Percentiles rank a stretch among this genome's conserved stretches.
Conservation (phyloP, 2,888 invertebrate species). For the Alviniconcha strummeri region DNA sequence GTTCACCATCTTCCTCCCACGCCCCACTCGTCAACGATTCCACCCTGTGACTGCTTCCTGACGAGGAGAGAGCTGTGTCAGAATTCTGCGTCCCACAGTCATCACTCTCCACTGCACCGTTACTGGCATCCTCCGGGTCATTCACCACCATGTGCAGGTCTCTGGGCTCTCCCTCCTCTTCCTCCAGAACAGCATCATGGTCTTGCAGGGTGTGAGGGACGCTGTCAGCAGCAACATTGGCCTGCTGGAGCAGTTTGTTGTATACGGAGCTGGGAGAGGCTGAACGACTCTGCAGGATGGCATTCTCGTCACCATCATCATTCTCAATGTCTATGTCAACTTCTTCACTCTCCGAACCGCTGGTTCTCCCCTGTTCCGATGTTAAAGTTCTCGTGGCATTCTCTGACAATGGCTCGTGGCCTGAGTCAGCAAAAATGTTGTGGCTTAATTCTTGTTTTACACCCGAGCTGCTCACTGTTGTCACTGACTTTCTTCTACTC, state of each 20-base stretch:
- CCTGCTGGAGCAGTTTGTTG: conserved; percentile 56
- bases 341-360: conserved; percentile 25
- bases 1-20: conserved; percentile 19
- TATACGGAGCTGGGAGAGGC: conserved; percentile 67
- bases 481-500: neutral
- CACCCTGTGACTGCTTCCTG: neutral
- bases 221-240: conserved; percentile 12
- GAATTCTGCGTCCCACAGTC: neutral
- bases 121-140: no score
- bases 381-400: neutral
- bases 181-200: neutral
- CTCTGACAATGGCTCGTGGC: neutral
- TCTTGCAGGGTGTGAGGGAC: no score
- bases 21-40: neutral
- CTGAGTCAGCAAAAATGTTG: neutral
- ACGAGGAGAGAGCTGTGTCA: neutral
- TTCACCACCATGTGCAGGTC: neutral
- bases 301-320: conserved; percentile 55
- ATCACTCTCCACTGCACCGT: neutral
- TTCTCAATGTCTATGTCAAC: conserved; percentile 63
- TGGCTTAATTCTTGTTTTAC: neutral
- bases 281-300: conserved; percentile 57
- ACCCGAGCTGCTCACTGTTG: neutral
- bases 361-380: neutral
- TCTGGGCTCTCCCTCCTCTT: neutral